Base-by-base conservation (phyloP, 2,113 vertebrate genomes). In the Gnathonemus echidnorhynchus region DNA sequence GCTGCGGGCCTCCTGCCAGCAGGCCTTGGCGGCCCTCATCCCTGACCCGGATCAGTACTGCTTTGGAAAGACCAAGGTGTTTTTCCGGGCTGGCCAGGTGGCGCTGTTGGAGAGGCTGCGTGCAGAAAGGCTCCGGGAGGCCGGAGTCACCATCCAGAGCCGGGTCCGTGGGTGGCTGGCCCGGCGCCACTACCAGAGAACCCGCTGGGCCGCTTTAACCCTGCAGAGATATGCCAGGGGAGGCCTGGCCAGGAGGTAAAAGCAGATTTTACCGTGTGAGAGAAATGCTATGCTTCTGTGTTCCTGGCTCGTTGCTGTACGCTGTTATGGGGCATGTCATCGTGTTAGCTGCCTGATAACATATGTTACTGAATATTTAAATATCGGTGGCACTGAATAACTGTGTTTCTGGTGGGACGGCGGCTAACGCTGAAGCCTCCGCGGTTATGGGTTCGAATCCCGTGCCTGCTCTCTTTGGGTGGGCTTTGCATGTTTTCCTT, bases 31-130 rank as follows among this genome's bases (percentile, higher is more conserved):
- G 62, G 66, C 89, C 86, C 94, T 96, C 89, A 95, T 96, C 66
- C 92, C 94, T 19, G 96, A 96, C 88, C 90, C 91, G 0, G 94
- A 94, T 87, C 93, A 94, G 92, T 96, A 94, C 92, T 91, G 92
- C 92, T 95, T 97, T 46, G 97, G 96, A 77, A 95, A 93, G 92
- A 95, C 91, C 70, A 95, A 96, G 91, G 94, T 97, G 4, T 96
- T 96, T 74, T 94, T 97, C 89, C 90, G 93, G 13, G 93, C 96
- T 0, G 97, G 96, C 46, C 97, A 96, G 91, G 96, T 96, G 92
- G 96, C 96, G 0, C 56, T 94, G 21, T 92, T 96, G 93, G 96
- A 97, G 93, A 95, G 94, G 90, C 95, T 97, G 90, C 92, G 95
- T 83, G 92, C 89, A 0, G 94, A 91, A 85, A 91, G 91, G 88